Percentiles rank a stretch among this genome's conserved stretches.
These are phyloP conservation scores for Diacarnus erythraeanus DNA, from an alignment of 37 sponge, comb jelly and placozoan species.

Conservation along the genomic window DNA sequence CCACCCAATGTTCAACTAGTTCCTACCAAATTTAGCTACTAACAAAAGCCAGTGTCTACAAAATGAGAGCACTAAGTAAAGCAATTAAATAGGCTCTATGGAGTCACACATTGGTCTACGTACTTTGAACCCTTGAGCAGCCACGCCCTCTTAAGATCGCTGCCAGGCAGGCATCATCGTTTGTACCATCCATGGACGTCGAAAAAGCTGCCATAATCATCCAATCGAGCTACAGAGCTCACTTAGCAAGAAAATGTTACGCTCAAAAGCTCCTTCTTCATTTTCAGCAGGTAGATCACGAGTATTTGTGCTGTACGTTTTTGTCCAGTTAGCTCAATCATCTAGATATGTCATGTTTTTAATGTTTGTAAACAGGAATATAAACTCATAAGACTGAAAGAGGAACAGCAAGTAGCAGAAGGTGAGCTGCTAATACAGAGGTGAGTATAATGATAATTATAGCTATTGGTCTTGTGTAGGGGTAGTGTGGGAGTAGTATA, in stretches of 20 bases:
- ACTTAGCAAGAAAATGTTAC: background rate
- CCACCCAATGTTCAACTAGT: too few species aligned
- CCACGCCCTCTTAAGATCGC: background rate
- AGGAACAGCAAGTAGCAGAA: background rate
- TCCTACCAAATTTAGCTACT: too few species aligned
- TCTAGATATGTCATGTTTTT: background rate
- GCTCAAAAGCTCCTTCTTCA: background rate
- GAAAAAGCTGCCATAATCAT: background rate
- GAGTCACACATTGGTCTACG: background rate
- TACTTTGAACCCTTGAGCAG: background rate
- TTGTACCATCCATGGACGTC: background rate
- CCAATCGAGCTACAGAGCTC: background rate
- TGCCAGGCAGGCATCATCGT: too few species aligned
- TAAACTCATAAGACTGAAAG: background rate
- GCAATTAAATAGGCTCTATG: background rate
- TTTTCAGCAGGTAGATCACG: background rate
- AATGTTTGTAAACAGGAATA: background rate
- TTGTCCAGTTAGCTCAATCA: too few species aligned
- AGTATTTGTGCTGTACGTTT: too few species aligned
- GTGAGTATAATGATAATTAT: background rate
- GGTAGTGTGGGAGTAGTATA: too few species aligned
- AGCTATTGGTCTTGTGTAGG: too few species aligned
- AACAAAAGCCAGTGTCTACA: too few species aligned
- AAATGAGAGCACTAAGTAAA: too few species aligned
- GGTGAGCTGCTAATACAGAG: slow-evolving; percentile 6